These are phyloP conservation scores for Nasonia longicornis DNA, from an alignment of 1,140 invertebrate species.

Conservation along the genomic window DNA sequence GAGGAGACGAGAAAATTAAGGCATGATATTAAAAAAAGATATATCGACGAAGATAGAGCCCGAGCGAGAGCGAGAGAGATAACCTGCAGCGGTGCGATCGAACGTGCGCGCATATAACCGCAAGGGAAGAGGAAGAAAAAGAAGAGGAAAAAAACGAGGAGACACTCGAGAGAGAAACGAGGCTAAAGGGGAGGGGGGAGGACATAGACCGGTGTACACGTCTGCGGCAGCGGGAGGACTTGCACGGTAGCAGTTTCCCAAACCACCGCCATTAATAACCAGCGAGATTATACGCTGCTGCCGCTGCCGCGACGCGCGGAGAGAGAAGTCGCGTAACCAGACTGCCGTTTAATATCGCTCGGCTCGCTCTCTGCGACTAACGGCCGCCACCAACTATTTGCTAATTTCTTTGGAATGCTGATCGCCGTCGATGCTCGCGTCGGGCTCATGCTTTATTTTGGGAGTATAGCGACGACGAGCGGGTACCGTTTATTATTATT, in stretches of 20 bases:
- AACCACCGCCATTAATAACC: conserved; percentile 68
- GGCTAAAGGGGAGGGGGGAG: conserved; percentile 50
- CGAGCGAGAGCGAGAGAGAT: conserved; percentile 49
- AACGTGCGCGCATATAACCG: conserved; percentile 8
- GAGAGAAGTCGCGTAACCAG: conserved; percentile 54
- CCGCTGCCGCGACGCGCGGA: conserved; percentile 32
- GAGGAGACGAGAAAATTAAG: conserved; percentile 33
- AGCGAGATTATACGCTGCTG: conserved; percentile 66
- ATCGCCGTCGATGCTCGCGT: not conserved
- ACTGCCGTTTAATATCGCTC: conserved; percentile 62
- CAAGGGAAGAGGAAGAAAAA: conserved; percentile 47
- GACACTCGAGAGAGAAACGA: conserved; percentile 45
- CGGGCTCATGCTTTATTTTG: not conserved
- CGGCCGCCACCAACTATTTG: conserved; percentile 57
- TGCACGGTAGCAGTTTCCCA: conserved; percentile 68
- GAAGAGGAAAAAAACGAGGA: conserved; percentile 25
- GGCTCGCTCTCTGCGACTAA: conserved; percentile 51
- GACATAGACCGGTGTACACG: conserved; percentile 18
- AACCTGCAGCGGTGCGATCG: conserved; percentile 29
- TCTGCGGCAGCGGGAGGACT: conserved; percentile 42
- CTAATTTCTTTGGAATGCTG: conserved; percentile 63
- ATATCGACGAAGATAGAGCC: conserved; percentile 20
- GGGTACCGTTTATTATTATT: conserved; percentile 11
- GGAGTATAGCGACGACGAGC: not conserved
- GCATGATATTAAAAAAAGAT: conserved; percentile 37